phyloP scores from a whole-genome alignment of 2,797 vertebrate species.

The Salmo trutta region DNA sequence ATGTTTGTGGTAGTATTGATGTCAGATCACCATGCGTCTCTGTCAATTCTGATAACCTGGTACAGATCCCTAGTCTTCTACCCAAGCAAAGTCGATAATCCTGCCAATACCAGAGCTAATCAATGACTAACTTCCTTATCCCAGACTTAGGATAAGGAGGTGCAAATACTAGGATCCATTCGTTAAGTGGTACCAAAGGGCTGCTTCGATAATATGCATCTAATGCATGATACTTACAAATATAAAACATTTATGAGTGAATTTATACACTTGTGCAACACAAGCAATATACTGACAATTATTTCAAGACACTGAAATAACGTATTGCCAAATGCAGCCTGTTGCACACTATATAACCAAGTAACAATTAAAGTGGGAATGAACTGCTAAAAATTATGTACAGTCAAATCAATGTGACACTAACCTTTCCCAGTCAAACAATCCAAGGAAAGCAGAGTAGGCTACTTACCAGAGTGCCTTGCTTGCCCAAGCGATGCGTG shows the following conservation, averaged over 20 bases:
- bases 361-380: not conserved
- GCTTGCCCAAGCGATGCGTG: constrained; percentile 32
- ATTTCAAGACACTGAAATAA: not conserved
- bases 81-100: not conserved
- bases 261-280: not conserved
- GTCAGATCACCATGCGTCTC: not conserved
- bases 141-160: not conserved
- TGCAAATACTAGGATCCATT: not conserved
- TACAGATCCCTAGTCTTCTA: not conserved
- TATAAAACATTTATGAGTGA: not conserved
- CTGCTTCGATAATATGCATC: not conserved
- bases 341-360: not conserved
- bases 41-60: not conserved
- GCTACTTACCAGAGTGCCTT: constrained; percentile 62
- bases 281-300: not conserved
- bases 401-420: not conserved
- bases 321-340: not conserved
- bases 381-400: not conserved
- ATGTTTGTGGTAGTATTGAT: not conserved
- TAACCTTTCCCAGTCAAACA: not conserved
- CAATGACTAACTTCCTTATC: constrained; percentile 11
- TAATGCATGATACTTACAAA: not conserved
- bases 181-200: not conserved
- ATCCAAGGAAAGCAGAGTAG: constrained; percentile 11
- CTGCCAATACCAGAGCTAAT: constrained; percentile 45